A percentile compares a stretch with the other conserved stretches of the same genome.
Evolutionary conservation across 2,888 invertebrate species (phyloP).

Genomic region (Chydorus sphaericus): DNA sequence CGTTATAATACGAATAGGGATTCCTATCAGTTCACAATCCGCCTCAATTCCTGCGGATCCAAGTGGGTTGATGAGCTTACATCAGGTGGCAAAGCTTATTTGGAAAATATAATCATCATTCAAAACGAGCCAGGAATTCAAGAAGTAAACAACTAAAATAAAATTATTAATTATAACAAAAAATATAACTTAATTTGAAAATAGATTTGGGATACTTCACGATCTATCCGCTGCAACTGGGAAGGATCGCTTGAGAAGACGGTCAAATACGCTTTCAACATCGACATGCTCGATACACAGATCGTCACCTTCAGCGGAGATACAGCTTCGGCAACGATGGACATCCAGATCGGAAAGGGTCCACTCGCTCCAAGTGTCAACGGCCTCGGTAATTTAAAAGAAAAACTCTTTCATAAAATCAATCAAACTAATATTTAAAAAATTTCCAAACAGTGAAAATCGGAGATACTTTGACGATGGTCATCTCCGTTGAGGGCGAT

Average conservation of each 20-base stretch:
- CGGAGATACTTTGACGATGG: slow-evolving; percentile 65
- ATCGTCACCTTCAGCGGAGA: slow-evolving; percentile 74
- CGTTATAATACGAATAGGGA: slow-evolving; percentile 50
- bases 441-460: too few relatives aligned
- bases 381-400: too few relatives aligned
- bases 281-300: slow-evolving; percentile 64
- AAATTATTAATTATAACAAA: not conserved
- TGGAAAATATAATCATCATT: slow-evolving; percentile 60
- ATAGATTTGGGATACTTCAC: slow-evolving; percentile 61
- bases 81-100: slow-evolving; percentile 54
- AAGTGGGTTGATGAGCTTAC: slow-evolving; percentile 61
- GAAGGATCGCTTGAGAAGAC: slow-evolving; percentile 64
- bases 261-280: slow-evolving; percentile 53
- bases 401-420: too few relatives aligned
- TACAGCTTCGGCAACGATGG: slow-evolving; percentile 60
- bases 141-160: slow-evolving; percentile 27
- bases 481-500: slow-evolving; percentile 62
- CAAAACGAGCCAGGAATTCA: slow-evolving; percentile 63
- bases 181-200: not conserved
- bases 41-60: slow-evolving; percentile 58
- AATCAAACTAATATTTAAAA: too few relatives aligned
- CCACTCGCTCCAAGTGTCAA: slow-evolving; percentile 60
- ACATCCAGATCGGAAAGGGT: slow-evolving; percentile 59
- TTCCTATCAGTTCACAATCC: slow-evolving; percentile 57
- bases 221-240: slow-evolving; percentile 63